Base-by-base conservation (phyloP, 2,797 vertebrate species). In the Characodon lateralis region DNA sequence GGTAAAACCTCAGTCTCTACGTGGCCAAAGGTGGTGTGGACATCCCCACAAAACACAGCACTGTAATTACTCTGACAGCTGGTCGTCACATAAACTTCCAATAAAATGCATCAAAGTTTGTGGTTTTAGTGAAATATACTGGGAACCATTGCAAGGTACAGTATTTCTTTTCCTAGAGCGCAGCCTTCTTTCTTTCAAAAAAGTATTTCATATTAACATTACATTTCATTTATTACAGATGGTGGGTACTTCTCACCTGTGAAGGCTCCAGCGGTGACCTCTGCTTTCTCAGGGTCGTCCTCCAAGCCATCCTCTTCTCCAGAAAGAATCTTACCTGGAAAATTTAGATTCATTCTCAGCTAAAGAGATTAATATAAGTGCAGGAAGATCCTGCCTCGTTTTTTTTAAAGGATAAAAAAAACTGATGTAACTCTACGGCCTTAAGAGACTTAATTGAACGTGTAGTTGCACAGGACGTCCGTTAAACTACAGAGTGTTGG, bases 291-390 rank as follows among this genome's bases (percentile, higher is more conserved):
- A 0, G 96, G 51, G 53, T 99, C 98, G 73, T 99, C 98, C 81
- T 99, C 98, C 79, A 99, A 94, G n/a, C 95, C 95, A 51, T 98
- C 97, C 50, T 98, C 97, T 83, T 99, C 98, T 61, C 97, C 97
- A 16, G 96, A 94, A 68, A 98, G 95, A 76, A 98, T 90, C 94
- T 97, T 99, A 88, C 97, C 98, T 99, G 80, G 61, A 85, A 87
- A 79, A 24, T 75, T 78, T 18, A 84, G 6, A 16, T 80, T 31
- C 59, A 48, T 73, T 22, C 50, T 88, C 12, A 89, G 56, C 8
- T 77, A 69, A 28, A 63, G 10, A 39, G 8, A 55, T 35, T 22
- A 53, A 28, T 20, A 71, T 66, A 39, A 35, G 1, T 66, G 63
- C 63, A 41, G 35, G 22, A 22, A 6, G 39, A 68, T n/a, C n/a